These are phyloP conservation scores for Tyto alba DNA, from an alignment of 2,113 vertebrate species.

Conservation along the genomic window DNA sequence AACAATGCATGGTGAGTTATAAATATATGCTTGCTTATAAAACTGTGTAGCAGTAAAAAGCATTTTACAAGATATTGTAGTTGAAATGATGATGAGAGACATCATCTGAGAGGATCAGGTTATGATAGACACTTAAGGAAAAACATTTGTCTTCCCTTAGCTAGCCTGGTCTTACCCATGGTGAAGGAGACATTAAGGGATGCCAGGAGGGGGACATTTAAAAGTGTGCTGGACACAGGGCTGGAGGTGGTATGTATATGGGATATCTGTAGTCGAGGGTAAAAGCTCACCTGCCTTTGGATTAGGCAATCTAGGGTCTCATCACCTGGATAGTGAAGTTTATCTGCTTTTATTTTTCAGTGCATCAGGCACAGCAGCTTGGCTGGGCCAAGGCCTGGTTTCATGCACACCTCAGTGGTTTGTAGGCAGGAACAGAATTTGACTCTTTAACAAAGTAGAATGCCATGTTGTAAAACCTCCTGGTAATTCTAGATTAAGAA, in stretches of 20 bases:
- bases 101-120: not conserved
- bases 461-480: not conserved
- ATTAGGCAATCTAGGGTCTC: not conserved
- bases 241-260: not conserved
- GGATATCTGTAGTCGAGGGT: not conserved
- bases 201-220: fast-evolving
- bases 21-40: not conserved
- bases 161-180: not conserved
- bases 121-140: not conserved
- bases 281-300: not conserved
- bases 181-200: not conserved
- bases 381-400: not conserved
- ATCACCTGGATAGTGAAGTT: not conserved
- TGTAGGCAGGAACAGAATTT: not conserved
- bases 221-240: not conserved
- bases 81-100: not conserved
- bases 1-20: fast-evolving
- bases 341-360: not conserved
- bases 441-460: not conserved
- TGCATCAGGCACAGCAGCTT: not conserved
- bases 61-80: not conserved
- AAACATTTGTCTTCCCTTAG: not conserved
- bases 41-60: not conserved
- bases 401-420: not conserved
- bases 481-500: not conserved